Percentiles rank a stretch among this genome's conserved stretches.
phyloP scores from a whole-genome alignment of 2,797 vertebrate species.

The Squalus acanthias region DNA sequence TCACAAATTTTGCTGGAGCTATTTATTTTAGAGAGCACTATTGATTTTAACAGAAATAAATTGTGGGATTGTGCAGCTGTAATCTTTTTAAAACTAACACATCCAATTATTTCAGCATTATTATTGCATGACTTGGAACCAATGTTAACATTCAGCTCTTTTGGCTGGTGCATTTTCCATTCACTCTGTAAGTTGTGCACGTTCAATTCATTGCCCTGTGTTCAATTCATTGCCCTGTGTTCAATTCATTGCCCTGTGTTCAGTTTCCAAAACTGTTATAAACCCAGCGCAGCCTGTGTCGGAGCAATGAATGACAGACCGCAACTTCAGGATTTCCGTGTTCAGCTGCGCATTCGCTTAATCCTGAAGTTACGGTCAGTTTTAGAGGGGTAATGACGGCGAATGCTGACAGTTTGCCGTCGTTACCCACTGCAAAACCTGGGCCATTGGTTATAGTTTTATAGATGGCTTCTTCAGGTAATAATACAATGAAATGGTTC shows the following conservation, averaged over 20 bases:
- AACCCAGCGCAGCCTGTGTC: too few species aligned
- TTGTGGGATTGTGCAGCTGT: background rate
- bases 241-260: background rate
- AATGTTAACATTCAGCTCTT: background rate
- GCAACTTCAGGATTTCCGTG: too few species aligned
- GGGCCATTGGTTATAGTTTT: background rate
- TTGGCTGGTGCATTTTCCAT: background rate
- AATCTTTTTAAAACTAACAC: background rate
- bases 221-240: background rate
- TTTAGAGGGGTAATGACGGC: too few species aligned
- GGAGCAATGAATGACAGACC: too few species aligned
- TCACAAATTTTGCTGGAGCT: background rate
- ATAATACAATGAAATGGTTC: background rate
- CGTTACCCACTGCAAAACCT: too few species aligned
- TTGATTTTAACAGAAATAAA: conserved; percentile 26
- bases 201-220: background rate
- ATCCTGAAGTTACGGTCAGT: too few species aligned
- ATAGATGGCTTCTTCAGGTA: background rate
- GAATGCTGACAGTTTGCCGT: too few species aligned
- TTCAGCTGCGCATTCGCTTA: too few species aligned
- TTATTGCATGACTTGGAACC: conserved; percentile 2
- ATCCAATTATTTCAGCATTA: conserved; percentile 19
- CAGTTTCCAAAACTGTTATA: too few species aligned
- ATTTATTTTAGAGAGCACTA: background rate
- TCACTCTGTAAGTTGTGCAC: background rate